These are phyloP conservation scores for Trachymyrmex cornetzi DNA, from an alignment of 1,140 invertebrate genomes.

Conservation along the genomic window DNA sequence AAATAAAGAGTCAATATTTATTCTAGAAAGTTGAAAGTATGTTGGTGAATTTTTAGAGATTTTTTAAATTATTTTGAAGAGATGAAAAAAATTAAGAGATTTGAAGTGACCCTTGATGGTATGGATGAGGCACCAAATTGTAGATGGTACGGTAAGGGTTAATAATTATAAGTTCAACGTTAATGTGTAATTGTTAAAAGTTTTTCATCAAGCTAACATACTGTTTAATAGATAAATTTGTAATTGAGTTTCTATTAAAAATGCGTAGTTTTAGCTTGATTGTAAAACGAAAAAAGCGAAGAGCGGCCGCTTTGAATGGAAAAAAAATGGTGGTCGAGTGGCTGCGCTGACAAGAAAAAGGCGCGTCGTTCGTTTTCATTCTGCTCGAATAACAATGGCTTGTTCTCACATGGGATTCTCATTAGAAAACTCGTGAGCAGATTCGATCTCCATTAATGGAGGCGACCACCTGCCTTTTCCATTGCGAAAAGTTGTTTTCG, in stretches of 20 bases:
- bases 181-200: not conserved
- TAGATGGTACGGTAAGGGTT: too few species aligned
- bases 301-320: not conserved
- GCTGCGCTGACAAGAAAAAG: slow-evolving; percentile 28
- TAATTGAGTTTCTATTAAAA: slow-evolving; percentile 14
- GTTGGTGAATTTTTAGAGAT: too few species aligned
- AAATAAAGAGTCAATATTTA: too few species aligned
- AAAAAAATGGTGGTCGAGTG: slow-evolving; percentile 1
- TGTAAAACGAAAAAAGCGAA: not conserved
- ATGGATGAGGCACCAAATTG: too few species aligned
- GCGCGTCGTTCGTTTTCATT: slow-evolving; percentile 45
- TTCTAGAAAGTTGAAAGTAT: too few species aligned
- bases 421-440: slow-evolving; percentile 54
- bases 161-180: not conserved
- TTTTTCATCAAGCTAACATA: not conserved
- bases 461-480: slow-evolving; percentile 34
- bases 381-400: slow-evolving; percentile 24
- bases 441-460: slow-evolving; percentile 52
- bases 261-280: not conserved
- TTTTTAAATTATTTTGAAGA: too few species aligned
- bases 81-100: too few species aligned
- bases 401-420: slow-evolving; percentile 47
- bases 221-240: not conserved
- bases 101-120: too few species aligned
- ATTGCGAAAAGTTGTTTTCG: slow-evolving; percentile 53